Evolutionary conservation across 2,113 vertebrate species (phyloP).

Genomic region (Lonchura striata): DNA sequence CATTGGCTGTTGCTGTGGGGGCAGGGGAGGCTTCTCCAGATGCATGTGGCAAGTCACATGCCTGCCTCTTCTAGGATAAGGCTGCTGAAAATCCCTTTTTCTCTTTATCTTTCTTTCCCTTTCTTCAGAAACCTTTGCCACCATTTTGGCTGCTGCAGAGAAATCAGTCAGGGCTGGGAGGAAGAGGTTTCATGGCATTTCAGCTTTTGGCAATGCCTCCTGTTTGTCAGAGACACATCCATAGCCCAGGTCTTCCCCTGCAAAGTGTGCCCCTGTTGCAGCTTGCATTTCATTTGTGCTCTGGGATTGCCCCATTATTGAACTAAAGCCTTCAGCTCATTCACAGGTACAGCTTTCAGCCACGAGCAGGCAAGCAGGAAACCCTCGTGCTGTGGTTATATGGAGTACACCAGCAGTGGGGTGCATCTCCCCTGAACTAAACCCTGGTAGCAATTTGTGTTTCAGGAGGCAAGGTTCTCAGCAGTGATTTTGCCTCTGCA

Average conservation of each 20-base stretch:
- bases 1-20: neutral
- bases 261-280: neutral
- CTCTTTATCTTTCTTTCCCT: neutral
- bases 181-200: neutral
- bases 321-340: neutral
- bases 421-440: neutral
- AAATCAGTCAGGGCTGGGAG: neutral
- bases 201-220: neutral
- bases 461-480: neutral
- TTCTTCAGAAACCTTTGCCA: neutral
- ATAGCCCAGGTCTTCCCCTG: neutral
- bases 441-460: neutral
- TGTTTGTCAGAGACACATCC: neutral
- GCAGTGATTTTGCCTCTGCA: neutral
- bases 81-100: neutral
- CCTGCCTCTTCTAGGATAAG: neutral
- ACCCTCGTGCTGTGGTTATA: neutral
- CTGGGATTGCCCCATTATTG: neutral
- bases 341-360: accelerated
- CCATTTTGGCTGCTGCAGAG: neutral
- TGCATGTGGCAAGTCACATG: neutral
- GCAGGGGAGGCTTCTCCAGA: neutral
- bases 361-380: neutral
- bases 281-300: neutral
- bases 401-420: neutral